These are phyloP conservation scores for Artibeus lituratus DNA, from an alignment of 2,797 vertebrate species.

Conservation along the genomic window DNA sequence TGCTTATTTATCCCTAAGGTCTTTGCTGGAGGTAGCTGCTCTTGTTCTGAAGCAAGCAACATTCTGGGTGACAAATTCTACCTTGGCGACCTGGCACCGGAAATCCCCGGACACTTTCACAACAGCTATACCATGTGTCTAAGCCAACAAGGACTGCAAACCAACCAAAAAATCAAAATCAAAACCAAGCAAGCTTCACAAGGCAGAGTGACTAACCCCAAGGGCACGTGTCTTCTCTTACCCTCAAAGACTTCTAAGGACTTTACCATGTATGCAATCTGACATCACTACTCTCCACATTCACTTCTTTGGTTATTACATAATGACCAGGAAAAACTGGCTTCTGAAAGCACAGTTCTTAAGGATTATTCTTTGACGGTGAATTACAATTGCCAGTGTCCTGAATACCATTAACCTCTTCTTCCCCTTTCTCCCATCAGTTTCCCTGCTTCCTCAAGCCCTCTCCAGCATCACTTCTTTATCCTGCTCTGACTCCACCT, in stretches of 20 bases:
- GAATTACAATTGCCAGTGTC: not conserved
- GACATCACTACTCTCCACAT: not conserved
- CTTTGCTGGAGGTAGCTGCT: not conserved
- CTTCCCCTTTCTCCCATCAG: not conserved
- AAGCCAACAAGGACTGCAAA: conserved; percentile 85
- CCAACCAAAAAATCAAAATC: not conserved
- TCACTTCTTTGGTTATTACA: not conserved
- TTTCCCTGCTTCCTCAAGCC: not conserved
- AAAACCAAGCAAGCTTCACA: not conserved
- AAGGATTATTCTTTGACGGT: not conserved
- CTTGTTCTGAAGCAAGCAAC: not conserved
- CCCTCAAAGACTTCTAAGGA: not conserved
- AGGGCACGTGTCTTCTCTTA: not conserved
- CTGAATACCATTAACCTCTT: not conserved
- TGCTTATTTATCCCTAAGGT: not conserved
- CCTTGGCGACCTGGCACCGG: conserved; percentile 89
- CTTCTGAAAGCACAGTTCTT: not conserved
- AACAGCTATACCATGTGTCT: conserved; percentile 88
- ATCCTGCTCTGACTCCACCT: not conserved
- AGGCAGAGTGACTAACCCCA: not conserved
- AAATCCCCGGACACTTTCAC: conserved; percentile 85
- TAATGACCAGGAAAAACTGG: not conserved
- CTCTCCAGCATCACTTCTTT: not conserved
- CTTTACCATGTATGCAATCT: not conserved
- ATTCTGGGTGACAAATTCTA: conserved; percentile 56